phyloP scores from a whole-genome alignment of 2,888 invertebrate genomes.

The Tenthredo scrophulariae region DNA sequence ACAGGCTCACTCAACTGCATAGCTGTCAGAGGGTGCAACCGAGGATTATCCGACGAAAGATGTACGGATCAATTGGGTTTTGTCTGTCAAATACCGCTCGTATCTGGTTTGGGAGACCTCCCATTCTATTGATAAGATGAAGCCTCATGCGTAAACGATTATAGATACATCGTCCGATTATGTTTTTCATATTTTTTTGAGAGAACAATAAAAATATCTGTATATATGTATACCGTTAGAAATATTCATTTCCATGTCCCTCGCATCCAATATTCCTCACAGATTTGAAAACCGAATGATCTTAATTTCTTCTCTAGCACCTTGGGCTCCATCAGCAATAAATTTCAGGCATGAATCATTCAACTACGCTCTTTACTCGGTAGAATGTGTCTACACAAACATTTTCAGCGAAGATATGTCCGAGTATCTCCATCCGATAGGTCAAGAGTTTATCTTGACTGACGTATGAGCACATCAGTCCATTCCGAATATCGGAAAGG shows the following conservation, averaged over 20 bases:
- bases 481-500: background rate
- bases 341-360: background rate
- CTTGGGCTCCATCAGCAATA: background rate
- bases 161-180: background rate
- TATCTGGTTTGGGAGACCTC: background rate
- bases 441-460: background rate
- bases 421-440: background rate
- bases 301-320: background rate
- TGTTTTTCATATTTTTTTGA: background rate
- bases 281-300: background rate
- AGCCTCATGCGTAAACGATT: background rate
- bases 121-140: background rate
- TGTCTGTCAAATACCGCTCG: background rate
- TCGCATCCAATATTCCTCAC: background rate
- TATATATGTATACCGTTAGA: background rate
- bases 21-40: slow-evolving; percentile 22
- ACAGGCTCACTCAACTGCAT: background rate
- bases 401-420: background rate
- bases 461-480: background rate
- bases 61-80: background rate
- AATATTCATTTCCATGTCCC: background rate
- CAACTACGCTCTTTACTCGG: background rate
- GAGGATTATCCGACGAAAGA: slow-evolving; percentile 1
- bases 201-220: background rate
- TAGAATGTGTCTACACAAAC: background rate